Evolutionary conservation across 2,113 vertebrate genomes (phyloP).

Genomic region (Ursus arctos): DNA sequence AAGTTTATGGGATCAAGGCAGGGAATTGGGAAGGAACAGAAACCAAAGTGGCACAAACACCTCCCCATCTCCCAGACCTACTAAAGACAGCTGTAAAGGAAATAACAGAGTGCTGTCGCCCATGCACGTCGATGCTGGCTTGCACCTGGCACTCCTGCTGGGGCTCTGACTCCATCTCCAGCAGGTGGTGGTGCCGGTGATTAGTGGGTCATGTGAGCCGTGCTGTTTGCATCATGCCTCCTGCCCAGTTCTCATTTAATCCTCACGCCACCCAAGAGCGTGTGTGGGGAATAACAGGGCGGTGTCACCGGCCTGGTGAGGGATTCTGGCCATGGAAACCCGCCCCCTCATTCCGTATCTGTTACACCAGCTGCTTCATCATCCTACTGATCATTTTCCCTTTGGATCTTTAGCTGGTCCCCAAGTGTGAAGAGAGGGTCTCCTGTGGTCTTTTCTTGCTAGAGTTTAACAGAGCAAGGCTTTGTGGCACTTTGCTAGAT

Average conservation of each 20-base stretch:
- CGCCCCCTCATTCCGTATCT: not conserved
- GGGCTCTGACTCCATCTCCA: constrained; percentile 15
- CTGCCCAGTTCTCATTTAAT: not conserved
- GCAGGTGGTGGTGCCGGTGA: not conserved
- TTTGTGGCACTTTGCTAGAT: not conserved
- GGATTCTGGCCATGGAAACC: not conserved
- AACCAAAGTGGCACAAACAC: not conserved
- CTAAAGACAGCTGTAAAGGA: not conserved
- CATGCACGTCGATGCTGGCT: not conserved
- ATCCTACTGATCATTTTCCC: not conserved
- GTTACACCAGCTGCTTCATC: not conserved
- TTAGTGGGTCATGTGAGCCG: not conserved
- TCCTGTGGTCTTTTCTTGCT: not conserved
- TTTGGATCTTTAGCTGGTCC: not conserved
- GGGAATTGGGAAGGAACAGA: not conserved
- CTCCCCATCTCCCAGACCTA: not conserved
- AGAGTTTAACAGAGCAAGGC: not conserved
- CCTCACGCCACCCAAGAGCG: not conserved
- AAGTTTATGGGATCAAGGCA: not conserved
- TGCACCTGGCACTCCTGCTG: not conserved
- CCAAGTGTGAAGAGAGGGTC: not conserved
- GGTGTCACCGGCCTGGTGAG: not conserved
- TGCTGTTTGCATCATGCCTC: constrained; percentile 1
- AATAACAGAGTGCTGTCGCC: not conserved
- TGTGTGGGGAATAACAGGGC: not conserved